Evolutionary conservation across 2,113 vertebrate species (phyloP), one percentile per base, ranked within the genome.

Genomic region (Amphilophus citrinellus): DNA sequence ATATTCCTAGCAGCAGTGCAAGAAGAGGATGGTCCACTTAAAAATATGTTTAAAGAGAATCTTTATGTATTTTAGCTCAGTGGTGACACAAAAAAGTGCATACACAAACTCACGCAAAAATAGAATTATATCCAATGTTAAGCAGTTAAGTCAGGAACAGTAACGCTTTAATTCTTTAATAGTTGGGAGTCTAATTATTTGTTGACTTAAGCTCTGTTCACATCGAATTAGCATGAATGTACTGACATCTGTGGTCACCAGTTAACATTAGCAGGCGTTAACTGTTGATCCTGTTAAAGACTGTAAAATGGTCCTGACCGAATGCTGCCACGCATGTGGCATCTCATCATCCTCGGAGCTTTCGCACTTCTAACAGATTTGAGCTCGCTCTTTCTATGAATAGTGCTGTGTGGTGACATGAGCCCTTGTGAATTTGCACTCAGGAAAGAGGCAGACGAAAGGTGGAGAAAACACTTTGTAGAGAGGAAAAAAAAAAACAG

Each of bases 81-180:
- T 71, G 15, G 44, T 50, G 15, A 71, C 30, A 73, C 0, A 20
- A 56, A 1, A 30, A 20, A 0, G 14, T 6, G 44, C 14, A 15
- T 47, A 14, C 13, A 47, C 44, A 47, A 14, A 47, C 14, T 47
- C 14, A 6, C 14, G 14, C 44, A 47, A 15, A 47, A 47, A 13
- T 14, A 47, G 42, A 50, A 11, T 71, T 11, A 7, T 50, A 71
- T 30, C 18, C 3, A 71, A 6, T 20, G 32, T 32, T 53, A 53
- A 53, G 6, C 44, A 32, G 66, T 53, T 14, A 13, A 53, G 10
- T 73, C 66, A 53, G 47, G 32, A 71, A 71, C 20, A 58, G 56
- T 3, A 58, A 22, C 66, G 53, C 30, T 47, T 14, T 73, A 53
- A 53, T 73, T 73, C 10, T 53, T 73, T 53, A 73, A 53, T 44